These are phyloP conservation scores for Pachyseris speciosa DNA, from an alignment of 64 coral and sea anemone species.

Conservation along the genomic window DNA sequence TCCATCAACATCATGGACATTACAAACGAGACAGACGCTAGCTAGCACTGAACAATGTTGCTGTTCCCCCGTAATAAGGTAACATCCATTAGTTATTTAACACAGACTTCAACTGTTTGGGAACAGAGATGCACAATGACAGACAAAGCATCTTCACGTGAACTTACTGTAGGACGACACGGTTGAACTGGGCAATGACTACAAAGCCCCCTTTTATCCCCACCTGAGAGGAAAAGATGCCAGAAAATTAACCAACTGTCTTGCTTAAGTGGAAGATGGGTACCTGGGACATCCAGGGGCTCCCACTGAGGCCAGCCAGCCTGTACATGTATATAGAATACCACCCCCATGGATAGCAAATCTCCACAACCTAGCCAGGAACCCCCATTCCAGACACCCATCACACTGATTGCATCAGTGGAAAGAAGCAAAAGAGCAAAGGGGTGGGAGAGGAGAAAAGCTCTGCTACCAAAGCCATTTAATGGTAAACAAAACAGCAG, in stretches of 20 bases:
- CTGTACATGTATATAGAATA: too few relatives aligned
- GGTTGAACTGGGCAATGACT: slow-evolving; percentile 1
- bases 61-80: background rate
- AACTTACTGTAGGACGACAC: slow-evolving; percentile 12
- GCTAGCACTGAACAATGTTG: background rate
- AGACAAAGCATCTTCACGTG: background rate
- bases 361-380: too few relatives aligned
- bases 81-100: slow-evolving; percentile 35
- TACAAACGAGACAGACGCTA: background rate
- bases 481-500: too few relatives aligned
- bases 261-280: too few relatives aligned
- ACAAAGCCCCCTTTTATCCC: slow-evolving; percentile 8
- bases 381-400: too few relatives aligned
- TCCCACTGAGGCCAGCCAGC: too few relatives aligned
- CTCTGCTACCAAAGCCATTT: too few relatives aligned
- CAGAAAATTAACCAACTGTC: background rate
- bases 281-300: too few relatives aligned
- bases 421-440: too few relatives aligned
- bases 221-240: slow-evolving; percentile 22
- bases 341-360: too few relatives aligned
- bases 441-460: too few relatives aligned
- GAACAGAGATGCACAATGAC: background rate
- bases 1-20: slow-evolving; percentile 1
- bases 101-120: slow-evolving; percentile 26
- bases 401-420: too few relatives aligned